Evolutionary conservation across 2,888 invertebrate genomes (phyloP).

Genomic region (Hedya salicella): DNA sequence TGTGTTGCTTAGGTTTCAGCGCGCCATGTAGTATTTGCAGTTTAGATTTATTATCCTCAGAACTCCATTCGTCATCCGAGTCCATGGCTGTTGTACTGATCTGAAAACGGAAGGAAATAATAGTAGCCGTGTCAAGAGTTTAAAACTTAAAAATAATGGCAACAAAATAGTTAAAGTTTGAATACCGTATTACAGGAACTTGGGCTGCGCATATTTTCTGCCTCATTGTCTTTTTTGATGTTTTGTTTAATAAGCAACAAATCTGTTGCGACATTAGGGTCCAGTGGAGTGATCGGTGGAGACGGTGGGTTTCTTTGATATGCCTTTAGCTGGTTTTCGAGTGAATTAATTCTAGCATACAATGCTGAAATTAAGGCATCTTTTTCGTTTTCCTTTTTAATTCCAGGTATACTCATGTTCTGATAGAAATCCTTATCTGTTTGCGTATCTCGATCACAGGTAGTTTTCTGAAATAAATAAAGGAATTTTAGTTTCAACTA

Average conservation of each 20-base stretch:
- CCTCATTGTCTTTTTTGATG: not conserved
- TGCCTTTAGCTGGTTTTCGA: constrained; percentile 1
- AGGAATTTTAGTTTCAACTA: too few species aligned
- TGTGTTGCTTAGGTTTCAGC: not conserved
- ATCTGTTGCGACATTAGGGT: constrained; percentile 8
- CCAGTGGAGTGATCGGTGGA: not conserved
- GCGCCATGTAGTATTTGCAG: not conserved
- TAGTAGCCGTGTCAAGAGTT: not conserved
- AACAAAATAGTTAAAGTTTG: not conserved
- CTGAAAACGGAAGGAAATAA: not conserved
- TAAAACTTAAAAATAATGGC: not conserved
- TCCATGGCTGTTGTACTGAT: not conserved
- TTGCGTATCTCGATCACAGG: constrained; percentile 1
- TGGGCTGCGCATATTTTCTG: not conserved
- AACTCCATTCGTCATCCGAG: constrained; percentile 10
- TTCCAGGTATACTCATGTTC: not conserved
- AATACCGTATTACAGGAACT: constrained; percentile 14
- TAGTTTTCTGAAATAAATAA: not conserved
- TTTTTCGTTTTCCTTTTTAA: not conserved
- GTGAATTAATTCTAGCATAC: not conserved
- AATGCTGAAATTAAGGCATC: not conserved
- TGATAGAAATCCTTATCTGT: not conserved
- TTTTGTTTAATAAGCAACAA: not conserved
- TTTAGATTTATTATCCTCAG: not conserved
- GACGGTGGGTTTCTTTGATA: not conserved